These are phyloP conservation scores for Acrocephalus arundinaceus DNA, from an alignment of 2,113 vertebrate species.

Conservation along the genomic window DNA sequence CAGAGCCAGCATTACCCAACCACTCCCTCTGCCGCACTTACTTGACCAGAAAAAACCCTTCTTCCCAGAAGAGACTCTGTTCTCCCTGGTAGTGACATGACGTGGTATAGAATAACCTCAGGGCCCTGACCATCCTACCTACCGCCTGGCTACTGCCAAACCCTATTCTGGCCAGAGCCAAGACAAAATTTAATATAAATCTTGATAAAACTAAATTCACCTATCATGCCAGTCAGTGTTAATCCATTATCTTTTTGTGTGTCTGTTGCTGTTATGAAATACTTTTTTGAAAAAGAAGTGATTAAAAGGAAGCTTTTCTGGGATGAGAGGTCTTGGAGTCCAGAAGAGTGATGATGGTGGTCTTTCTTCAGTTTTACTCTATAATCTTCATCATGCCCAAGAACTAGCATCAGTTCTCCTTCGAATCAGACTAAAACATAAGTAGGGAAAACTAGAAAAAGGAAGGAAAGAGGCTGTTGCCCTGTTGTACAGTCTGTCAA, in stretches of 20 bases:
- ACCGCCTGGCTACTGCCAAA: not conserved
- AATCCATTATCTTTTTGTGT: not conserved
- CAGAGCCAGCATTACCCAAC: accelerated
- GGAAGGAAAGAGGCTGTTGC: not conserved
- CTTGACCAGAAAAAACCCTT: not conserved
- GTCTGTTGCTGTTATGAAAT: not conserved
- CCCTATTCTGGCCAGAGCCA: not conserved
- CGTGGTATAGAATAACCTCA: not conserved
- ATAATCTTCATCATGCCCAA: not conserved
- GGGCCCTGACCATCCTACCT: not conserved
- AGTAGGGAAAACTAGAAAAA: not conserved
- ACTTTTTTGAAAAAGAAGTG: not conserved
- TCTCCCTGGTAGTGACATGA: not conserved
- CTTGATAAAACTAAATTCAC: not conserved
- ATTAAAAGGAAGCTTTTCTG: not conserved
- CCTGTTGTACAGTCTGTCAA: not conserved
- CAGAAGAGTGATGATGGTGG: not conserved
- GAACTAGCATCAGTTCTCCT: not conserved
- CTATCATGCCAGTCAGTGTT: not conserved
- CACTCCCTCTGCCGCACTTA: not conserved
- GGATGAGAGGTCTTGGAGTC: not conserved
- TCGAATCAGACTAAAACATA: not conserved
- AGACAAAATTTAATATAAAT: not conserved
- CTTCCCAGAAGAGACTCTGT: not conserved
- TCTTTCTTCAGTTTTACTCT: not conserved